Conservation (phyloP, 1,140 invertebrate species). For the Dendroctonus ponderosae region DNA sequence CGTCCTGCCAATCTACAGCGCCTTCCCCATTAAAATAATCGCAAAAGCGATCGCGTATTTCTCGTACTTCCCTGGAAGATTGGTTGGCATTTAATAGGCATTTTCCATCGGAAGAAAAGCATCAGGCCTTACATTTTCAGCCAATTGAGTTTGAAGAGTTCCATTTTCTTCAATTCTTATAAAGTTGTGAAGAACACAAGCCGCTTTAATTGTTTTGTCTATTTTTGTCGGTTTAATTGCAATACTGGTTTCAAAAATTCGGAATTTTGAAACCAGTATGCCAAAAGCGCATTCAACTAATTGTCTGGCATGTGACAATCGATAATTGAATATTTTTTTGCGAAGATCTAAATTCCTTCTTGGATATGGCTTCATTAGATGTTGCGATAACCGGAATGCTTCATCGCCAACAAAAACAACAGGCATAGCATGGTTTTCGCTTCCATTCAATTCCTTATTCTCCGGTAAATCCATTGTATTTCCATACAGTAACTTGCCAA, state of each 20-base stretch:
- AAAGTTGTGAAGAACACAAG: slow-evolving; percentile 29
- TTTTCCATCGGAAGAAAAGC: not conserved
- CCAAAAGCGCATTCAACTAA: slow-evolving; percentile 12
- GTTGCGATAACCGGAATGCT: not conserved
- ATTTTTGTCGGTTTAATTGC: slow-evolving; percentile 10
- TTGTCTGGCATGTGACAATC: not conserved
- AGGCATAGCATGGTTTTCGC: not conserved
- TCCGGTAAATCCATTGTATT: no score
- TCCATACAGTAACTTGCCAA: no score
- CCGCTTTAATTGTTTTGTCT: slow-evolving; percentile 14
- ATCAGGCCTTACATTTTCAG: not conserved
- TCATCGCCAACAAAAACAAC: not conserved
- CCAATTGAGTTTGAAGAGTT: not conserved
- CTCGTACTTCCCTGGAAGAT: not conserved
- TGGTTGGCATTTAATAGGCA: not conserved
- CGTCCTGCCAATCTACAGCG: not conserved
- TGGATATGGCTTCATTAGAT: slow-evolving; percentile 1
- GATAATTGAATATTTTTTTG: not conserved
- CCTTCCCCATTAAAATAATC: not conserved
- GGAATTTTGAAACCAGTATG: slow-evolving; percentile 24
- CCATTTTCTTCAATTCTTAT: slow-evolving; percentile 12
- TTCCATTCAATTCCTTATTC: not conserved
- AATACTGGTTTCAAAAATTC: slow-evolving; percentile 14
- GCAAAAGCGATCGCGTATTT: not conserved
- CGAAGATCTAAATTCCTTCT: not conserved